Evolutionary conservation across 2,113 vertebrate species (phyloP), one percentile per base, ranked within the genome.

Genomic region (Elaphurus davidianus): DNA sequence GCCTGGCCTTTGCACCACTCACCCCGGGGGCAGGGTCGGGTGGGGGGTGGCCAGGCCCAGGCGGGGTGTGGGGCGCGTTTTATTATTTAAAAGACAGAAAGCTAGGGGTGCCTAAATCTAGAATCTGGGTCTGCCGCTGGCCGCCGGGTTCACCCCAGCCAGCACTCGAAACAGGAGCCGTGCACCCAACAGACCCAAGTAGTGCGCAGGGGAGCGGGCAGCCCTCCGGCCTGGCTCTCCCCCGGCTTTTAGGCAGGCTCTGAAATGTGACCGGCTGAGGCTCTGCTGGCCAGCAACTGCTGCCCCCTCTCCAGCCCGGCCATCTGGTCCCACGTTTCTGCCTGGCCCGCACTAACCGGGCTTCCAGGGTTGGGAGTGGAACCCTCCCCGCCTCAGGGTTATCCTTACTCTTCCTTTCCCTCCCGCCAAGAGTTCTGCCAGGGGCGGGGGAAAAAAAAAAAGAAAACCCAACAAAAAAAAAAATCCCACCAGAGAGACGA

Each of bases 211-310:
- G 28, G 13, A 54, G 40, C 14, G 3, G 64, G 43, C 25, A 36
- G 36, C 85, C 55, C 28, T 78, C 14, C 1, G 7, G 47, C 60
- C 54, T 27, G 9, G 0, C 21, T 6, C 40, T 3, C 59, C 97
- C 92, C 2, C 28, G 89, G 98, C 95, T 97, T 96, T 94, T 98
- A 74, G 81, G 97, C 43, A 90, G 98, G 98, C 97, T 98, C 98
- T 97, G 97, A 98, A 97, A 93, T 67, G 10, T 91, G 84, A 96
- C 90, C 82, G 76, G 97, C 98, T 98, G 97, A 97, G 98, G 98
- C 98, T 98, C 98, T 98, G 98, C 98, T 33, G 98, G 98, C 98
- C 98, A 98, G 98, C 93, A 97, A 98, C 98, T 98, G 98, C 93
- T 54, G 92, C 87, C 14, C 87, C 27, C 76, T 45, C 54, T 33